phyloP scores from a whole-genome alignment of 2,888 invertebrate species.

The Orgyia antiqua region DNA sequence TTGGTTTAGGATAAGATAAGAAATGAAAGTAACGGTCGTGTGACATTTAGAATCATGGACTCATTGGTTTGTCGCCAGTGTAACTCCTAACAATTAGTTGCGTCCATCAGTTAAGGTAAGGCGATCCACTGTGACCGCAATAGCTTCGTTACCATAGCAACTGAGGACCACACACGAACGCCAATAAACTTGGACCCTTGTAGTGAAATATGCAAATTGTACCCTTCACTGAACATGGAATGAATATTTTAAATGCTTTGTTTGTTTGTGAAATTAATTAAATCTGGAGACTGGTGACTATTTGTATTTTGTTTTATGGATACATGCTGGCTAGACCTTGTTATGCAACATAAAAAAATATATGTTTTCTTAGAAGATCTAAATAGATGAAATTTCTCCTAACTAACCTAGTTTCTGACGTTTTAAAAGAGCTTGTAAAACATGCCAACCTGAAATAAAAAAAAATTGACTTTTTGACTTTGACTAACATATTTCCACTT shows the following conservation, averaged over 20 bases:
- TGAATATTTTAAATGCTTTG: constrained; percentile 53
- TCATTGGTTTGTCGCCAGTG: constrained; percentile 25
- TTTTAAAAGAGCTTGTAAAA: no score
- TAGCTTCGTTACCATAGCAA: constrained; percentile 53
- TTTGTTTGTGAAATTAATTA: constrained; percentile 52
- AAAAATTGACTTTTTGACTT: no score
- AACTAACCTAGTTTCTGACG: no score
- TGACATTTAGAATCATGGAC: constrained; percentile 55
- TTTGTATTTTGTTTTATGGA: no score
- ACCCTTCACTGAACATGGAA: constrained; percentile 45
- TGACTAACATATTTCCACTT: no score
- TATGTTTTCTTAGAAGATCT: no score
- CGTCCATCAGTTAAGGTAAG: constrained; percentile 54
- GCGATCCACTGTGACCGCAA: constrained; percentile 30
- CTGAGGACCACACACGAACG: constrained; percentile 72
- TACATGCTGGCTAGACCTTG: no score
- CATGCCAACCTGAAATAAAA: no score
- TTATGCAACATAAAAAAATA: no score
- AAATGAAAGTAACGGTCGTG: constrained; percentile 41
- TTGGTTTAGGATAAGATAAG: constrained; percentile 42
- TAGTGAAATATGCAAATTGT: constrained; percentile 50
- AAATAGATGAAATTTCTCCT: no score
- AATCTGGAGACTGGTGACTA: constrained; percentile 29
- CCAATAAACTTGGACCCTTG: constrained; percentile 40
- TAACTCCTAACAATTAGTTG: constrained; percentile 58